Evolutionary conservation across 2,888 invertebrate species (phyloP).

Genomic region (Cecidostiba fungosa): DNA sequence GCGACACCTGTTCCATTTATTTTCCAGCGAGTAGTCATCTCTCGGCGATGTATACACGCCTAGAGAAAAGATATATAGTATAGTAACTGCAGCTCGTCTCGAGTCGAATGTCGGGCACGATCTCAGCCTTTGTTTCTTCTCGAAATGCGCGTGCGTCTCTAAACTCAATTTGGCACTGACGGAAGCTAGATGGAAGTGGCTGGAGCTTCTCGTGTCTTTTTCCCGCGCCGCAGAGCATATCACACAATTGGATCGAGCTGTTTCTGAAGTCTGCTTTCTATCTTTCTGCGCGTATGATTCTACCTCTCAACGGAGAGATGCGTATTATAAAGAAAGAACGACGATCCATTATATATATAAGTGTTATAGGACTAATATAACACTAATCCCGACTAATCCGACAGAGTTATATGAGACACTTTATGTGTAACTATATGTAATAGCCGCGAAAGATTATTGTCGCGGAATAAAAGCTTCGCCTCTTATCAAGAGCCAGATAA

Average conservation of each 20-base stretch:
- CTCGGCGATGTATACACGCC: not conserved
- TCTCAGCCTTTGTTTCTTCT: slow-evolving; percentile 53
- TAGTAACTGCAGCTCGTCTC: not conserved
- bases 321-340: no score
- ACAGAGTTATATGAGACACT: not conserved
- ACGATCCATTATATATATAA: no score
- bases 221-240: not conserved
- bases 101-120: slow-evolving; percentile 33
- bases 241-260: not conserved
- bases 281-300: not conserved
- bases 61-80: no score
- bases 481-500: slow-evolving; percentile 32
- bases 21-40: not conserved
- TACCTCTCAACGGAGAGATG: no score
- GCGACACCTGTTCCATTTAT: slow-evolving; percentile 1
- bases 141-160: not conserved
- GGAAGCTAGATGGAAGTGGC: slow-evolving; percentile 14
- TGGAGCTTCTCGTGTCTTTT: not conserved
- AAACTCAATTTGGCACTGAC: slow-evolving; percentile 53
- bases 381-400: not conserved
- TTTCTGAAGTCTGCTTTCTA: not conserved
- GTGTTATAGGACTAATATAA: no score
- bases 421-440: no score
- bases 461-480: not conserved
- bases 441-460: not conserved